Base-by-base conservation (phyloP, 2,797 vertebrate species). In the Rhabdomys pumilio region DNA sequence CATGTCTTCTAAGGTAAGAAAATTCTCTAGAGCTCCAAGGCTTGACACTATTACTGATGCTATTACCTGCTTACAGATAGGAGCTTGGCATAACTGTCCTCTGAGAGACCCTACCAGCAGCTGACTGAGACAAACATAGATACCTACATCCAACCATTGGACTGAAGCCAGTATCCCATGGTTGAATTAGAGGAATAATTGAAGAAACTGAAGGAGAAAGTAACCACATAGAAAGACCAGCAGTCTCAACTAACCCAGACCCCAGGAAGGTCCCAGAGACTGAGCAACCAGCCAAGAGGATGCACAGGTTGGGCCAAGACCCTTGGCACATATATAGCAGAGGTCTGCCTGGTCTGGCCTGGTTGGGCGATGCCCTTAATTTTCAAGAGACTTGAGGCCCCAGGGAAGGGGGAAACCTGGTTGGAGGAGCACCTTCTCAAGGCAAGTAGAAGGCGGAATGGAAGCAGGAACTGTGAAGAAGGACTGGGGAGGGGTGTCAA, bases 1-100 rank as follows among this genome's bases (percentile, higher is more conserved):
- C 93, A 91, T 20, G 84, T 4, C 6, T 87, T 88, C 47, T 92
- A 50, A 29, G 47, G 83, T 13, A 34, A 90, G 31, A 22, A 96
- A 94, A 84, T 67, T 72, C 5, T 81, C 8, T 38, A 17, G 34
- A 7, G 67, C 34, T 14, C 6, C 67, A 72, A n/a, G 15, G 3
- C 17, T 34, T 72, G 34, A 72, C 67, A 72, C 2, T n/a, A n/a
- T 72, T 19, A n/a, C 67, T 72, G 17, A 38, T n/a, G 15, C 31
- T 69, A n/a, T n/a, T 69, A 8, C 2, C 6, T 3, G 15, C 6
- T 72, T 72, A 72, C 15, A 72, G 34, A 72, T 9, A 7, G 17
- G 7, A 72, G 34, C 34, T 7, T 72, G 67, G 34, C 7, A 72
- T n/a, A 34, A 9, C 34, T 72, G 7, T 72, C 34, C 34, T 72